A percentile compares a stretch with the other conserved stretches of the same genome.
phyloP scores from a whole-genome alignment of 2,888 invertebrate species.

The Plusia festucae region DNA sequence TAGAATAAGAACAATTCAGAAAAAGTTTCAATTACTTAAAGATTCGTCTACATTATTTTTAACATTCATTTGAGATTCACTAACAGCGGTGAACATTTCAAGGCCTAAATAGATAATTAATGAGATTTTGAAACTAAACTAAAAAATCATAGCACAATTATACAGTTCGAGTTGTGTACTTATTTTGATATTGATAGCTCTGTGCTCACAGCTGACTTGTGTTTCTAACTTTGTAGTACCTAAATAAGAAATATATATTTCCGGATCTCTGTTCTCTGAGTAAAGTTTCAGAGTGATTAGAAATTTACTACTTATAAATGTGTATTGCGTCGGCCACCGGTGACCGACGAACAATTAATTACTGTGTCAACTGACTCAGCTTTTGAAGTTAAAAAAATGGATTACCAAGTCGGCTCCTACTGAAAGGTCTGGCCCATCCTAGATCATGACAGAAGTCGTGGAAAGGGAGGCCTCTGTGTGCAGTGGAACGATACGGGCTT shows the following conservation, averaged over 20 bases:
- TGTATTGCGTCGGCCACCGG: neutral
- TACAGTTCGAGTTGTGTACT: neutral
- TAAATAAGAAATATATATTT: neutral
- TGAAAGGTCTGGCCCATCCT: too few species aligned
- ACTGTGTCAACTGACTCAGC: too few species aligned
- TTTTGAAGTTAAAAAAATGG: too few species aligned
- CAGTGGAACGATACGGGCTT: too few species aligned
- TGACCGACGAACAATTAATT: neutral
- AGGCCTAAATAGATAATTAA: neutral
- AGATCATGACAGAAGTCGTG: too few species aligned
- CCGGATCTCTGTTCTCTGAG: too few species aligned
- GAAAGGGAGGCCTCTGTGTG: too few species aligned
- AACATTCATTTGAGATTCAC: neutral
- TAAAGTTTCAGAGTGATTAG: neutral
- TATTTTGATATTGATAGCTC: too few species aligned
- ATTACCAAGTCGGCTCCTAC: too few species aligned
- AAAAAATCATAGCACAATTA: neutral
- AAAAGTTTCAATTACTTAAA: neutral
- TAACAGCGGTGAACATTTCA: neutral
- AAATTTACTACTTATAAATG: neutral
- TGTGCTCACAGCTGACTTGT: neutral
- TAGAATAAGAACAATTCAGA: neutral
- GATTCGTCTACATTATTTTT: too few species aligned
- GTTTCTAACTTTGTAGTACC: neutral
- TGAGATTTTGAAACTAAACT: neutral